Evolutionary conservation across 2,113 vertebrate species (phyloP), one percentile per base, ranked within the genome.

Genomic region (Tamias sibiricus): DNA sequence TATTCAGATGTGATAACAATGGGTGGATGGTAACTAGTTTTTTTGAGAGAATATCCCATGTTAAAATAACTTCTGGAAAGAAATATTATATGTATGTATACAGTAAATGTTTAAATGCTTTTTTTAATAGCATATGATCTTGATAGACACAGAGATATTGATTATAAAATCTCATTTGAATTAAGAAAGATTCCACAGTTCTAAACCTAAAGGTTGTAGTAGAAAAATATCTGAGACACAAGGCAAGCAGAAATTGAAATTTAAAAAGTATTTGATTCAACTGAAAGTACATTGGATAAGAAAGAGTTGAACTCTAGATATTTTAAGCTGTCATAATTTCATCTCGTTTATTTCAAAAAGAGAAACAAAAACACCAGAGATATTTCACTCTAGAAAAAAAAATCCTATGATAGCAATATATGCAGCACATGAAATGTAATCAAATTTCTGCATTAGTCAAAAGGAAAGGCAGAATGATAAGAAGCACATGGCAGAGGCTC

Each of bases 271-370:
- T 32, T 80, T 69, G 19, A 35, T 90, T 95, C 49, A 8, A 49
- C 47, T 8, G 40, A 91, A 64, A 49, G 8, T 91, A 80, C 13
- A 68, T 22, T 76, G 9, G 26, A 4, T 52, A 64, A 4, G 17
- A 44, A 75, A 72, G 6, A 71, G 13, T 87, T 24, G 59, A 81
- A 24, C 59, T 75, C 22, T 37, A 71, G 54, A 77, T 76, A 6
- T 3, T n/a, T 83, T 90, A 87, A 86, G 32, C 5, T 59, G 13
- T 87, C 85, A 79, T 66, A 32, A 93, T 54, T 96, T 87, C 32
- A 68, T 35, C 4, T 35, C 0, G 1, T 19, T 66, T 87, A n/a
- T 26, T 62, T 62, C 32, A 62, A 49, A 96, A 66, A 72, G 26
- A 32, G 9, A 97, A 96, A 62, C 32, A 62, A 90, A 93, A 96